A percentile compares a stretch with the other conserved stretches of the same genome.
These are phyloP conservation scores for Drosophila parthenogenetica DNA, from an alignment of 2,888 invertebrate species.

Conservation along the genomic window DNA sequence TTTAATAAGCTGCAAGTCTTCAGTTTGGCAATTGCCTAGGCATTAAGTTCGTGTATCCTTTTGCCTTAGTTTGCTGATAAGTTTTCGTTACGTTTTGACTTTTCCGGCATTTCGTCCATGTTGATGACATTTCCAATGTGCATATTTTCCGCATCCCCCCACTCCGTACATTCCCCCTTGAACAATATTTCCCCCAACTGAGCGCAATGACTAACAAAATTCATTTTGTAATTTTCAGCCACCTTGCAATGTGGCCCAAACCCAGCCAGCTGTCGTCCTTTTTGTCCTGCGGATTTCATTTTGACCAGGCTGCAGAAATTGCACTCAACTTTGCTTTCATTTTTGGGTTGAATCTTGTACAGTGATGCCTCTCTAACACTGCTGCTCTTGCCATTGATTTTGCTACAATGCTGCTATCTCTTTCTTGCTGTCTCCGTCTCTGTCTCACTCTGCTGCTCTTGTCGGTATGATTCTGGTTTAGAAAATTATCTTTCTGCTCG, in stretches of 20 bases:
- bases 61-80: conserved; percentile 78
- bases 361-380: conserved; percentile 5
- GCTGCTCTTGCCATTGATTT: conserved; percentile 2
- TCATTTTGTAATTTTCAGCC: conserved; percentile 78
- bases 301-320: conserved; percentile 78
- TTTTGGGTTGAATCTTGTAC: conserved; percentile 48
- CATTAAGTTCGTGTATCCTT: conserved; percentile 59
- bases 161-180: neutral
- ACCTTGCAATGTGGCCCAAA: conserved; percentile 53
- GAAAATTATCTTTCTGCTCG: conserved; percentile 83
- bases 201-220: conserved; percentile 68
- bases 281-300: conserved; percentile 50
- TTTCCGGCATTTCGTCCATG: conserved; percentile 82
- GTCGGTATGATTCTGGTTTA: conserved; percentile 62
- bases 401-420: conserved; percentile 14
- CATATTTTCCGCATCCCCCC: conserved; percentile 7
- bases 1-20: conserved; percentile 41
- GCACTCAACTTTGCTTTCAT: conserved; percentile 69
- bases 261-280: conserved; percentile 68
- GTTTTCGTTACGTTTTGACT: conserved; percentile 80
- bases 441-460: conserved; percentile 11
- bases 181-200: neutral
- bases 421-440: conserved; percentile 6
- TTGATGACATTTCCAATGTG: conserved; percentile 80
- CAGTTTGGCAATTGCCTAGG: conserved; percentile 15